These are phyloP conservation scores for Thryonomys swinderianus DNA, from an alignment of 2,113 vertebrate species.

Conservation along the genomic window DNA sequence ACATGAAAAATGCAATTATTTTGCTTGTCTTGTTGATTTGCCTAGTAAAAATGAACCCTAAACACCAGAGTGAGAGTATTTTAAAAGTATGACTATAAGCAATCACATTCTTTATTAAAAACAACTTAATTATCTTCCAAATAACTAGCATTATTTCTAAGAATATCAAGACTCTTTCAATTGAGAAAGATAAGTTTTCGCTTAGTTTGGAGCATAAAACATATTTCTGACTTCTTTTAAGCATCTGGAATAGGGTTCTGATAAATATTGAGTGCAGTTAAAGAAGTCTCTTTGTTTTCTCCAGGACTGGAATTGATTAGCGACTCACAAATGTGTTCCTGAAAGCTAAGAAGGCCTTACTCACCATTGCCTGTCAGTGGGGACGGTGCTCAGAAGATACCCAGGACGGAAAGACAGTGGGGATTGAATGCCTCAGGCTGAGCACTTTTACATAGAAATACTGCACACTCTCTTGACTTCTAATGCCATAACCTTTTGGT, in stretches of 20 bases:
- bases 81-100: background rate
- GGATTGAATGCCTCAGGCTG: background rate
- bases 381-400: slow-evolving; percentile 31
- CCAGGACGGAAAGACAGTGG: background rate
- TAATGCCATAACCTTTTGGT: background rate
- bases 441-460: background rate
- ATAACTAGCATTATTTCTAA: background rate
- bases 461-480: background rate
- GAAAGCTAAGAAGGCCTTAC: slow-evolving; percentile 59
- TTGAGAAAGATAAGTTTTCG: background rate
- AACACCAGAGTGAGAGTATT: background rate
- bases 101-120: background rate
- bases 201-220: background rate
- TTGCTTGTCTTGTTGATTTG: background rate
- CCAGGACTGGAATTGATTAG: slow-evolving; percentile 54
- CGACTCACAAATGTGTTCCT: slow-evolving; percentile 55
- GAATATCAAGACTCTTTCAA: background rate
- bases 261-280: background rate
- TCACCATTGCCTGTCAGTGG: background rate
- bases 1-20: background rate
- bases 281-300: slow-evolving; percentile 63
- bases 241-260: background rate
- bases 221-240: background rate
- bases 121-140: background rate
- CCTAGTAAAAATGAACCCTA: background rate